Percentiles rank a stretch among this genome's conserved stretches.
Conservation (phyloP, 2,797 vertebrate species). For the Parambassis ranga region DNA sequence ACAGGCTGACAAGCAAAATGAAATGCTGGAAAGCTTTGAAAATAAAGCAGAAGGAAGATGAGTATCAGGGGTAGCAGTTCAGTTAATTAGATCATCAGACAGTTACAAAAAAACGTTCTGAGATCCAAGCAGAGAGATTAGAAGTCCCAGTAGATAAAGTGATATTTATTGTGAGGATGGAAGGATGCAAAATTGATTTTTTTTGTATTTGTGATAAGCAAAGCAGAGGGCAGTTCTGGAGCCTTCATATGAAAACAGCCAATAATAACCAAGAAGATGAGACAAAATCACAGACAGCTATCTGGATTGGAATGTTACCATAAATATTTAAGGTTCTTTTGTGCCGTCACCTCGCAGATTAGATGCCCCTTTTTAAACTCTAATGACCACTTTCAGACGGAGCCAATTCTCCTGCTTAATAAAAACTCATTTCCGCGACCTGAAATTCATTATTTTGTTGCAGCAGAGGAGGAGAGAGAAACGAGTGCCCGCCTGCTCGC, state of each 20-base stretch:
- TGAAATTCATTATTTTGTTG: neutral
- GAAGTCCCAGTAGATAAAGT: no score
- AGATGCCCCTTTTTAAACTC: conserved; percentile 16
- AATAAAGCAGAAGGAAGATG: neutral
- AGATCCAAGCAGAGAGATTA: no score
- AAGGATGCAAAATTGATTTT: neutral
- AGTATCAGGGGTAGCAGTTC: conserved; percentile 12
- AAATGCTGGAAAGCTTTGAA: conserved; percentile 4
- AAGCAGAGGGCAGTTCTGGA: conserved; percentile 8
- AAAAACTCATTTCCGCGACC: conserved; percentile 25
- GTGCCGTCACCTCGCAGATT: conserved; percentile 39
- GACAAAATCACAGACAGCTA: conserved; percentile 44
- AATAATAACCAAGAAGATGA: conserved; percentile 32
- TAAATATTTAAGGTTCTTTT: conserved; percentile 67
- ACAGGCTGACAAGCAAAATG: neutral
- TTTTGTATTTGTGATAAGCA: neutral
- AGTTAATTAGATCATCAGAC: conserved; percentile 10
- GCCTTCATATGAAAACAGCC: conserved; percentile 10
- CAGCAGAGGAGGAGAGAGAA: neutral
- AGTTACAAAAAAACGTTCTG: conserved; percentile 1
- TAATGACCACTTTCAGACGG: conserved; percentile 33
- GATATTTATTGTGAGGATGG: no score
- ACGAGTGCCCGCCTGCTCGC: neutral
- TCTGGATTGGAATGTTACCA: conserved; percentile 49
- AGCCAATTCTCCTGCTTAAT: conserved; percentile 17